Percentiles rank a stretch among this genome's conserved stretches.
These are phyloP conservation scores for Dinothrombium tinctorium DNA, from an alignment of 1,140 invertebrate species.

Conservation along the genomic window DNA sequence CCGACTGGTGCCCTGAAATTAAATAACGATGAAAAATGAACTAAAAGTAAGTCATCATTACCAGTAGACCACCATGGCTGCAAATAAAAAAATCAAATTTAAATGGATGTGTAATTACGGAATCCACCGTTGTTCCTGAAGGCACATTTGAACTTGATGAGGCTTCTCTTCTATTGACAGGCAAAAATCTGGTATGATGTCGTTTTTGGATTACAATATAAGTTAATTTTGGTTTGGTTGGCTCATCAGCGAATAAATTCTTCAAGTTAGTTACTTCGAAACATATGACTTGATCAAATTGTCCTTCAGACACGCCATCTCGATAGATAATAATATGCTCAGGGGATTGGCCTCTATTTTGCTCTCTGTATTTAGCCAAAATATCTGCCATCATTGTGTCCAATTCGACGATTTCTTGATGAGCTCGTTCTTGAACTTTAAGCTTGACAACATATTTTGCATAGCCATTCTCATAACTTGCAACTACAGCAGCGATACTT, in stretches of 20 bases:
- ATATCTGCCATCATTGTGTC: slow-evolving; percentile 31
- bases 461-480: background rate
- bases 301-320: slow-evolving; percentile 49
- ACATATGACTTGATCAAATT: slow-evolving; percentile 10
- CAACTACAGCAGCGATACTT: background rate
- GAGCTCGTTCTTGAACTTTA: slow-evolving; percentile 8
- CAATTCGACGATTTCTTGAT: slow-evolving; percentile 20
- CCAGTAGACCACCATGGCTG: slow-evolving; percentile 19
- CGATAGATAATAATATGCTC: slow-evolving; percentile 58
- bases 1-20: slow-evolving; percentile 19
- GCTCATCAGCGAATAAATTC: background rate
- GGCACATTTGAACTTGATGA: slow-evolving; percentile 33
- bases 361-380: slow-evolving; percentile 25
- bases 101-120: slow-evolving; percentile 45
- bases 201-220: slow-evolving; percentile 12
- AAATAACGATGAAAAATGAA: too few relatives aligned
- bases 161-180: background rate
- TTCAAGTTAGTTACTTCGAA: background rate
- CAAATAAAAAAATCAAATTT: slow-evolving; percentile 64
- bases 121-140: slow-evolving; percentile 60
- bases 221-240: slow-evolving; percentile 2
- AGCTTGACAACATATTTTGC: background rate
- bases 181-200: slow-evolving; percentile 11
- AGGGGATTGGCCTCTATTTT: slow-evolving; percentile 14
- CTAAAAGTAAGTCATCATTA: background rate